Percentiles rank a stretch among this genome's conserved stretches.
These are phyloP conservation scores for Pheosia tremula DNA, from an alignment of 2,888 invertebrate species.

Conservation along the genomic window DNA sequence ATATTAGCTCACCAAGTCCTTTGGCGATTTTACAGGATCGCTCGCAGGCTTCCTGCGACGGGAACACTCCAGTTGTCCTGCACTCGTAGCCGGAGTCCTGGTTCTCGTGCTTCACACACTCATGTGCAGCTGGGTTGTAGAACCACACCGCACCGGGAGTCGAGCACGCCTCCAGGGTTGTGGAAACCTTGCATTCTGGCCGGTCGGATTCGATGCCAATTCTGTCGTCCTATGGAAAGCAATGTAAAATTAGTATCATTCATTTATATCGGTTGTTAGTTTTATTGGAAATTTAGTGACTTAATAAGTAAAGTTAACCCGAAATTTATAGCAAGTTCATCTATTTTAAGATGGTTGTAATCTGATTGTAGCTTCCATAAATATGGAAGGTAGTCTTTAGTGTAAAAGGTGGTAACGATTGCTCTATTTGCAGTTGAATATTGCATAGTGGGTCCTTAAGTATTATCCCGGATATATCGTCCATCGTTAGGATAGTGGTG, in stretches of 20 bases:
- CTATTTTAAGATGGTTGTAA: no score
- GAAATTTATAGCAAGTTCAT: no score
- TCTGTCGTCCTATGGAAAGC: constrained; percentile 11
- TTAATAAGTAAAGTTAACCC: no score
- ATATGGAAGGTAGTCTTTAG: no score
- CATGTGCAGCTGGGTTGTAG: constrained; percentile 70
- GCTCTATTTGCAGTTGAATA: no score
- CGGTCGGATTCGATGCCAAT: constrained; percentile 38
- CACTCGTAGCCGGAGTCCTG: constrained; percentile 81
- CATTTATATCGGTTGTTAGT: no score
- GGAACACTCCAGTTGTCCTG: constrained; percentile 84
- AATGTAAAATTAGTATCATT: not conserved
- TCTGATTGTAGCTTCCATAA: no score
- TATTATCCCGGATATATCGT: no score
- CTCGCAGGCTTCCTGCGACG: constrained; percentile 89
- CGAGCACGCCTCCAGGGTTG: constrained; percentile 51
- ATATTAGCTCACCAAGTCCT: constrained; percentile 84
- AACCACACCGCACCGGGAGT: constrained; percentile 59
- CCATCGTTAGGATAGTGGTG: no score
- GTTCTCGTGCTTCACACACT: constrained; percentile 55
- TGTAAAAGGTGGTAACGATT: no score
- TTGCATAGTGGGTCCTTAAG: no score
- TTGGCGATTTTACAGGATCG: constrained; percentile 89
- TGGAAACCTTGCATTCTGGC: constrained; percentile 46
- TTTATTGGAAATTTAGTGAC: no score